Base-by-base conservation (phyloP, 2,113 vertebrate species). In the Podarcis raffonei region DNA sequence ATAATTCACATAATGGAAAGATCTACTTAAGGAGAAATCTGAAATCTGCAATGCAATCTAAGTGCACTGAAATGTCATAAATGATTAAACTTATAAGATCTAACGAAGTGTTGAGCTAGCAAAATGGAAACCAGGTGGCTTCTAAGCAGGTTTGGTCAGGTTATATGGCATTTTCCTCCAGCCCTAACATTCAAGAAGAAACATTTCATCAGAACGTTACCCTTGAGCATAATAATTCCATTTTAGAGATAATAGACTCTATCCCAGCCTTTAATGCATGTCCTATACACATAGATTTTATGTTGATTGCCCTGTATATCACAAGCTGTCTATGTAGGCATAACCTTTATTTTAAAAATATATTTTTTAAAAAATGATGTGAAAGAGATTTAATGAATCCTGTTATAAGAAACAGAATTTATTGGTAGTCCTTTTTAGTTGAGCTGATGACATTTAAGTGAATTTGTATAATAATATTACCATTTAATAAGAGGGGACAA, bases 81-180 rank as follows among this genome's bases (percentile, higher is more conserved):
- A 92, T 65, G 0, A 93, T 94, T 93, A 92, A 93, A 93, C 71
- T 25, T 94, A 87, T 90, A 85, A 86, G 53, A 80, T 92, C 48
- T 89, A 89, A 90, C 4, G 30, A 82, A 92, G 35, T 90, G 89
- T 91, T 96, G 89, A 94, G 39, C 32, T 65, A 93, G 91, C 88
- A 93, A 90, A 93, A 90, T 84, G 57, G 93, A 93, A 93, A 90
- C 87, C 89, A 92, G 87, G 85, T 93, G 90, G 89, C 86, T 90
- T 93, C 72, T 30, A 76, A 90, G 86, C 89, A 94, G 88, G 86
- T 93, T 95, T 77, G 37, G 92, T 90, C 87, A 95, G 81, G 92
- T 90, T 91, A 90, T 4, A 75, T 22, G 78, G 27, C 30, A 75
- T 72, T 82, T 12, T 53, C 48, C 85, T 74, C 83, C 89, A 91